A percentile compares a stretch with the other conserved stretches of the same genome.
Evolutionary conservation across 2,113 vertebrate species (phyloP).

Genomic region (Nanorana parkeri): DNA sequence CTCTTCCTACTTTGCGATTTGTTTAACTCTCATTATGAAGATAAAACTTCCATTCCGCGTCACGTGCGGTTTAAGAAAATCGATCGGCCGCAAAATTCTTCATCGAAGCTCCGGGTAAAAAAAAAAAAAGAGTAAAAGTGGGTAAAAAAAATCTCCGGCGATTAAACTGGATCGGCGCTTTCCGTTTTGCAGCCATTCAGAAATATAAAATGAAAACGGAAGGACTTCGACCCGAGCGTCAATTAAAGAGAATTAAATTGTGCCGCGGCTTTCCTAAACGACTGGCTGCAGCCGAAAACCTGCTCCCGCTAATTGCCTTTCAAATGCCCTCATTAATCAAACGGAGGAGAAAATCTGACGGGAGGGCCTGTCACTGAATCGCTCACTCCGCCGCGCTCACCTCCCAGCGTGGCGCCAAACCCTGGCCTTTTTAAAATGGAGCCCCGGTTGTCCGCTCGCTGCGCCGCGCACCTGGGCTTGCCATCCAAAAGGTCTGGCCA

Average conservation of each 20-base stretch:
- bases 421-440: constrained; percentile 77
- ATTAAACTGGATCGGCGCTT: no score
- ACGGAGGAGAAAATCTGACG: constrained; percentile 75
- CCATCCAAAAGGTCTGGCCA: constrained; percentile 67
- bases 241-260: neutral
- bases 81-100: no score
- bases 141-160: no score
- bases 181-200: no score
- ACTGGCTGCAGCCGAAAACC: constrained; percentile 88
- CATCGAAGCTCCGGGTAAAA: no score
- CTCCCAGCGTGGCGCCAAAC: constrained; percentile 83
- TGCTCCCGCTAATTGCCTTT: constrained; percentile 97
- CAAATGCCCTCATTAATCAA: constrained; percentile 98
- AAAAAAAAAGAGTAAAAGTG: no score
- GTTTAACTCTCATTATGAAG: no score
- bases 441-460: constrained; percentile 80
- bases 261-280: neutral
- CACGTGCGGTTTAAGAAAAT: no score
- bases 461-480: constrained; percentile 87
- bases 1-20: no score
- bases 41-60: no score
- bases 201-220: no score
- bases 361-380: constrained; percentile 81
- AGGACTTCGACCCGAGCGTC: constrained; percentile 5
- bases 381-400: constrained; percentile 74